Base-by-base conservation (phyloP, 2,888 invertebrate species). In the Drosophila nigritarsus region DNA sequence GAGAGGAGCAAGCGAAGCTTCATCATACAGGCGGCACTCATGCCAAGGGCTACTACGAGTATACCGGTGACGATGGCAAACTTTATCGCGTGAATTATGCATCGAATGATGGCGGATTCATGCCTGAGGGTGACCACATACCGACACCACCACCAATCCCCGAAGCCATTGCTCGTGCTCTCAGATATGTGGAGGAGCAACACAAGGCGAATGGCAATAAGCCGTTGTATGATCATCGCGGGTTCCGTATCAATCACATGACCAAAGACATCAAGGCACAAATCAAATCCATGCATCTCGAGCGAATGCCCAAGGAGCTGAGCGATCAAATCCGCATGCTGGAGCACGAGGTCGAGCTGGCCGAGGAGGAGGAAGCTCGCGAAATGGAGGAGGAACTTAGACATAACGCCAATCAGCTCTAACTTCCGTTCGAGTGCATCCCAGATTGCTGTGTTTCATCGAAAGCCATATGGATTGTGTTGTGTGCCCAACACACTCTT, bases 91-190 rank as follows among this genome's bases (percentile, higher is more conserved):
- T 95, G 27, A 93, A 93, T 65, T 95, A 95, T 82, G 93, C 93
- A 62, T 94, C 94, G 67, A 95, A 94, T 78, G 94, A 94, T 81
- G 93, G 94, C 62, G 94, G 94, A 15, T 94, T 94, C 82, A 82
- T 93, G 70, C 93, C 94, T 42, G 89, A 89, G 82, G 93, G 96
- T 6, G 96, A 95, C 6, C 96, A 96, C 92, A 93, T 96, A 55
- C 96, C 96, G 2, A 96, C 96, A 13, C 95, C 96, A 24, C 96
- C 96, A 0, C 96, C 96, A 49, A 95, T 95, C 65, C 96, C 96
- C 30, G 95, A 95, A 73, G 96, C 95, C 83, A 96, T 96, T 82
- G 95, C 95, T 81, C 95, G 95, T 86, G 96, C 96, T 18, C 93
- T 96, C 8, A 96, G 96, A 82, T 96, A 94, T 92, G 94, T 95